phyloP scores from a whole-genome alignment of 1,140 invertebrate genomes.

The Pseudachorutes palmiensis region DNA sequence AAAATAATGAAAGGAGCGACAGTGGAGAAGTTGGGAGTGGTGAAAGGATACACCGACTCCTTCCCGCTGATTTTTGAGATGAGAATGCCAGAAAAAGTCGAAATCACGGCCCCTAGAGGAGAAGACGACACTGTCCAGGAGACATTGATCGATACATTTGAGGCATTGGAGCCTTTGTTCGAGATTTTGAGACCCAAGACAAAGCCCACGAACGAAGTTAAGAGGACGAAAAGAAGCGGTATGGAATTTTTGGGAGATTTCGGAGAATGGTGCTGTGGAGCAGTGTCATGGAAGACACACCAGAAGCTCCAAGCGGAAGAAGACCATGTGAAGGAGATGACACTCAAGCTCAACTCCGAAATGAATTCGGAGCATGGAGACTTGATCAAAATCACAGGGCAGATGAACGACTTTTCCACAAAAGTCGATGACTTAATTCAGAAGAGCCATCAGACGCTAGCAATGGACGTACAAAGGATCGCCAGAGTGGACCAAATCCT shows the following conservation, averaged over 20 bases:
- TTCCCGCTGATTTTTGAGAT: too few species aligned
- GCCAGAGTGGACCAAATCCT: neutral
- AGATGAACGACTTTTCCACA: neutral
- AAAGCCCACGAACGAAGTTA: neutral
- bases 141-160: too few species aligned
- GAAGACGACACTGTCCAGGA: too few species aligned
- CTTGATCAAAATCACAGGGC: neutral
- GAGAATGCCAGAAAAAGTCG: too few species aligned
- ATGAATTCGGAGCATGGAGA: neutral
- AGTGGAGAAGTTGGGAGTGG: too few species aligned
- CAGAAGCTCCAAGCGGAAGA: neutral
- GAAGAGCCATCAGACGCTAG: too few species aligned
- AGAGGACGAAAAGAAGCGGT: neutral
- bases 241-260: neutral
- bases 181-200: neutral
- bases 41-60: too few species aligned
- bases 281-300: neutral
- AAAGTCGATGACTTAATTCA: neutral
- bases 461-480: neutral
- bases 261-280: neutral
- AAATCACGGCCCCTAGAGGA: too few species aligned
- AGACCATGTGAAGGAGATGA: neutral
- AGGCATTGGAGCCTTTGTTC: too few species aligned
- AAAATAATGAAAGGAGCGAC: too few species aligned
- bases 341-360: neutral